Evolutionary conservation across 2,888 invertebrate species (phyloP).

Genomic region (Baccha elongata): DNA sequence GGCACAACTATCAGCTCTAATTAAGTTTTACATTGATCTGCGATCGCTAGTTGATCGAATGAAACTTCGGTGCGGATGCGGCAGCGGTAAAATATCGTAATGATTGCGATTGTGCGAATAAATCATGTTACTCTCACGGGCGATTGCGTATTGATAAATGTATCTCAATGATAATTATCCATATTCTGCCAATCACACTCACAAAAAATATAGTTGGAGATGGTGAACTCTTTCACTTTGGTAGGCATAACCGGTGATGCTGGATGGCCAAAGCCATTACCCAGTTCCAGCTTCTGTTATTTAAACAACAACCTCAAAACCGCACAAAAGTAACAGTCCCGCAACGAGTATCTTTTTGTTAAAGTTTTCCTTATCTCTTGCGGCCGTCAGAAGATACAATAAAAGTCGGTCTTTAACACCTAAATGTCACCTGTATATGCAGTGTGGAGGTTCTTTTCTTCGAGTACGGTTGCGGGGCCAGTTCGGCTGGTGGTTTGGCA

Average conservation of each 20-base stretch:
- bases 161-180: slow-evolving; percentile 70
- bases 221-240: slow-evolving; percentile 52
- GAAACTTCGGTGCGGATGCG: neutral
- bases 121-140: slow-evolving; percentile 67
- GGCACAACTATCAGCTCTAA: slow-evolving; percentile 58
- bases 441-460: slow-evolving; percentile 52
- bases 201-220: neutral
- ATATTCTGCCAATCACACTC: slow-evolving; percentile 50
- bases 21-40: slow-evolving; percentile 66
- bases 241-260: slow-evolving; percentile 1
- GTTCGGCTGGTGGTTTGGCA: slow-evolving; percentile 29
- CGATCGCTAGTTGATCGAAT: neutral
- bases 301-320: slow-evolving; percentile 10
- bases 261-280: slow-evolving; percentile 1
- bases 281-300: slow-evolving; percentile 2
- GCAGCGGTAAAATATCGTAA: slow-evolving; percentile 34
- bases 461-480: neutral
- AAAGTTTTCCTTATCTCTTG: slow-evolving; percentile 46
- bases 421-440: slow-evolving; percentile 70
- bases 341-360: slow-evolving; percentile 26
- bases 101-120: slow-evolving; percentile 52
- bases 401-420: slow-evolving; percentile 74
- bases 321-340: slow-evolving; percentile 27
- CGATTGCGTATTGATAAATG: slow-evolving; percentile 67
- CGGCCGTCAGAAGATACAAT: slow-evolving; percentile 65